phyloP scores from a whole-genome alignment of 2,797 vertebrate genomes.

The Microctenopoma steveboyesi region DNA sequence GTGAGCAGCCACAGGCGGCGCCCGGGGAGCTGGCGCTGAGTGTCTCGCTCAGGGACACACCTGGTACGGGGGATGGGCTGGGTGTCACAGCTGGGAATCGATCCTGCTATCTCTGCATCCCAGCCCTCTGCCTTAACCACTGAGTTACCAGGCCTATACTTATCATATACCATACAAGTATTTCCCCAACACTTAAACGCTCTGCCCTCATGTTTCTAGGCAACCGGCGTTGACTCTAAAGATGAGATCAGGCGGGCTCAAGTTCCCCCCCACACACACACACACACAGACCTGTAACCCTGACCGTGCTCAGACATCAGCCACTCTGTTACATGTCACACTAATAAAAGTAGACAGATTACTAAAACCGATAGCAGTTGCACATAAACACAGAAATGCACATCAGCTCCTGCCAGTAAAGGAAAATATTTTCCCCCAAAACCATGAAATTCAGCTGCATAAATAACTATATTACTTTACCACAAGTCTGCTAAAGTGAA shows the following conservation, averaged over 20 bases:
- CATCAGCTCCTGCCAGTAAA: slow-evolving; percentile 12
- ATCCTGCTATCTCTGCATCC: no score
- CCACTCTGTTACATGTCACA: slow-evolving; percentile 37
- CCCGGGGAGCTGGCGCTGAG: no score
- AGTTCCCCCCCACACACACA: slow-evolving; percentile 43
- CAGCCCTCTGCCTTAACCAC: no score
- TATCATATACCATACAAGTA: no score
- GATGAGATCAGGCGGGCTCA: slow-evolving; percentile 62
- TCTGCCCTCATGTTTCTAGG: slow-evolving; percentile 49
- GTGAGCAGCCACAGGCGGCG: no score
- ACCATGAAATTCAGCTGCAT: slow-evolving; percentile 50
- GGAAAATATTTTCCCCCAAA: slow-evolving; percentile 1
- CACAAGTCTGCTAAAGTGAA: slow-evolving; percentile 60
- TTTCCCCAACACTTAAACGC: slow-evolving; percentile 20
- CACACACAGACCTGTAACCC: slow-evolving; percentile 33
- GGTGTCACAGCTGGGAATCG: no score
- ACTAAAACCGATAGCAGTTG: slow-evolving; percentile 8
- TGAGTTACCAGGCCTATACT: no score
- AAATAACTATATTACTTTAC: slow-evolving; percentile 50
- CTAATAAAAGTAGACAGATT: slow-evolving; percentile 50
- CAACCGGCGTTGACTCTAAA: slow-evolving; percentile 41
- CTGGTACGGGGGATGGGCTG: no score
- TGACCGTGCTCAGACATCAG: slow-evolving; percentile 10
- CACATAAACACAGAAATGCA: slow-evolving; percentile 17
- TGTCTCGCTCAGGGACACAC: no score